Conservation (phyloP, 2,888 invertebrate genomes). For the Hydrotaea diabolus region DNA sequence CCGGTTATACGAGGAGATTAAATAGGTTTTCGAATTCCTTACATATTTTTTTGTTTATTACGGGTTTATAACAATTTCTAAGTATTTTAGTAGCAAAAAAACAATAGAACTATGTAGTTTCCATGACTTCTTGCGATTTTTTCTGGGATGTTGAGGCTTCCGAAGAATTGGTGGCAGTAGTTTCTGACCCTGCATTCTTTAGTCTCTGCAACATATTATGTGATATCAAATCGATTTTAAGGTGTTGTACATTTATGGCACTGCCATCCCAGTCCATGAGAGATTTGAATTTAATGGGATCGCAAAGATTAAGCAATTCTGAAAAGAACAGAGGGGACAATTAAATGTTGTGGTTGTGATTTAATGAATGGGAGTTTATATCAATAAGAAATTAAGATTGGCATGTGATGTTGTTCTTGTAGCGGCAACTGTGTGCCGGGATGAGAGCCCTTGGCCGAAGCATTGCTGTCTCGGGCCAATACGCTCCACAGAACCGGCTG, state of each 20-base stretch:
- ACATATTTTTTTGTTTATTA: not conserved
- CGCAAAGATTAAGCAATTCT: constrained; percentile 78
- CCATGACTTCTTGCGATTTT: constrained; percentile 66
- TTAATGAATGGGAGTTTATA: no score
- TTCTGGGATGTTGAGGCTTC: not conserved
- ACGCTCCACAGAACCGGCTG: no score
- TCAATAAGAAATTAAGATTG: no score
- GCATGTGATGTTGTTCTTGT: no score
- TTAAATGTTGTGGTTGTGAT: no score
- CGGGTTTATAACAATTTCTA: not conserved
- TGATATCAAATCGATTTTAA: constrained; percentile 79
- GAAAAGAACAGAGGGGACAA: constrained; percentile 17
- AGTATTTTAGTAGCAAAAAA: not conserved
- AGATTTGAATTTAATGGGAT: constrained; percentile 75
- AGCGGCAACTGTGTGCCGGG: no score
- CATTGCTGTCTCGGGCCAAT: no score
- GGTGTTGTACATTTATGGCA: constrained; percentile 79
- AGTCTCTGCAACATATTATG: constrained; percentile 75
- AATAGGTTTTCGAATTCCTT: no score
- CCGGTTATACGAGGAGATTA: constrained; percentile 80
- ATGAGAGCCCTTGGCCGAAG: no score
- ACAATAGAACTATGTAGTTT: constrained; percentile 57
- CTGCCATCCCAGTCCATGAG: constrained; percentile 80
- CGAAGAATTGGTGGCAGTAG: not conserved
- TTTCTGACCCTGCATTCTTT: constrained; percentile 66